Evolutionary conservation across 64 coral and sea anemone genomes (phyloP).

Genomic region (Dendronephthya gigantea): DNA sequence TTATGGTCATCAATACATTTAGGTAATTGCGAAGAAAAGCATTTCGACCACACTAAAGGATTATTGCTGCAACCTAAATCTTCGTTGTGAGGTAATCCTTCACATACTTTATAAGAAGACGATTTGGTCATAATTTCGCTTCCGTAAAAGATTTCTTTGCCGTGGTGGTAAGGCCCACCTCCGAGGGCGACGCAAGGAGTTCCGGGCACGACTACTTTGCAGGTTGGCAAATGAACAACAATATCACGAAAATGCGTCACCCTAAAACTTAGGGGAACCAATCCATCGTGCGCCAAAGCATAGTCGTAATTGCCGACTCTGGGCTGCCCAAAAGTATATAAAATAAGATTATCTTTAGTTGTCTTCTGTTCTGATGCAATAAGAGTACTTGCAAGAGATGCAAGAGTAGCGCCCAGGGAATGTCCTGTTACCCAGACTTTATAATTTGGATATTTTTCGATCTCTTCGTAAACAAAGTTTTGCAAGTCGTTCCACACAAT

Average conservation of each 20-base stretch:
- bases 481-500: background rate
- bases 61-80: constrained; percentile 19
- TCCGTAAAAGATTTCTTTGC: constrained; percentile 18
- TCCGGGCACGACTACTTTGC: background rate
- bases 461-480: background rate
- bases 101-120: constrained; percentile 4
- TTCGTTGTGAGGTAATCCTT: constrained; percentile 29
- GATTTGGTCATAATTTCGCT: background rate
- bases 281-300: background rate
- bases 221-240: constrained; percentile 26
- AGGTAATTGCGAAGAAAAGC: background rate
- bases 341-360: background rate
- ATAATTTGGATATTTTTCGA: background rate
- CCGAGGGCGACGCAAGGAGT: background rate
- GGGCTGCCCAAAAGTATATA: constrained; percentile 31
- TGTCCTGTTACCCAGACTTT: constrained; percentile 44
- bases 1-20: constrained; percentile 22
- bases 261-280: background rate
- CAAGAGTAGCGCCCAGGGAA: constrained; percentile 25
- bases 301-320: no score
- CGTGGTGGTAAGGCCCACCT: constrained; percentile 15
- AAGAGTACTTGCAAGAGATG: constrained; percentile 19
- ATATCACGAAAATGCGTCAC: constrained; percentile 23
- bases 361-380: constrained; percentile 15
- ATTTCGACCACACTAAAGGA: background rate